Percentiles rank a stretch among this genome's conserved stretches.
Evolutionary conservation across 2,113 vertebrate genomes (phyloP).

Genomic region (Lichenostomus cassidix): DNA sequence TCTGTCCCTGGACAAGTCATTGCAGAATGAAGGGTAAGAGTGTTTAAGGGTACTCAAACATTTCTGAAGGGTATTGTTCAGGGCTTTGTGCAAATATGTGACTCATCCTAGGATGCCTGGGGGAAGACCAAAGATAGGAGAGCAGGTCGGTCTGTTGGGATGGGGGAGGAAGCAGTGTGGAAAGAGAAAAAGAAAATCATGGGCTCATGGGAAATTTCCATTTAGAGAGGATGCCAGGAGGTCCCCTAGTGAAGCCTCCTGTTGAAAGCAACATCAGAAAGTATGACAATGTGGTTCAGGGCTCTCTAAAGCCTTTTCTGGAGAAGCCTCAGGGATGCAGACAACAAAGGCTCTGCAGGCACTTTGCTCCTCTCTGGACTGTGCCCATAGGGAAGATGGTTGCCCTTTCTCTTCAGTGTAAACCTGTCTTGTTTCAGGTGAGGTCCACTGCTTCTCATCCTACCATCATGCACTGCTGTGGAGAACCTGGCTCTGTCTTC

Average conservation of each 20-base stretch:
- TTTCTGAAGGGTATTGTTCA: not conserved
- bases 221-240: not conserved
- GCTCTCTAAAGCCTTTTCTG: not conserved
- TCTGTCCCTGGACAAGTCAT: fast-evolving
- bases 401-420: not conserved
- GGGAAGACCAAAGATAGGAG: not conserved
- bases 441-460: not conserved
- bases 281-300: not conserved
- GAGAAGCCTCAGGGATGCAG: not conserved
- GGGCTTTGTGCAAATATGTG: not conserved
- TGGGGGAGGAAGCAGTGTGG: not conserved
- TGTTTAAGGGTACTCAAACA: fast-evolving
- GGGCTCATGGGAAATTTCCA: not conserved
- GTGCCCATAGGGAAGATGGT: not conserved
- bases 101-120: not conserved
- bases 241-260: not conserved
- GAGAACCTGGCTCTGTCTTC: not conserved
- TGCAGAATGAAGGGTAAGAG: not conserved
- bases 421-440: not conserved
- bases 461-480: not conserved
- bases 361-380: not conserved
- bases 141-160: not conserved
- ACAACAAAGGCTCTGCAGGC: not conserved
- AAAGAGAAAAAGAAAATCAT: not conserved
- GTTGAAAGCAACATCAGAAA: not conserved